These are phyloP conservation scores for Propithecus coquereli DNA, from an alignment of 2,113 vertebrate species.

Conservation along the genomic window DNA sequence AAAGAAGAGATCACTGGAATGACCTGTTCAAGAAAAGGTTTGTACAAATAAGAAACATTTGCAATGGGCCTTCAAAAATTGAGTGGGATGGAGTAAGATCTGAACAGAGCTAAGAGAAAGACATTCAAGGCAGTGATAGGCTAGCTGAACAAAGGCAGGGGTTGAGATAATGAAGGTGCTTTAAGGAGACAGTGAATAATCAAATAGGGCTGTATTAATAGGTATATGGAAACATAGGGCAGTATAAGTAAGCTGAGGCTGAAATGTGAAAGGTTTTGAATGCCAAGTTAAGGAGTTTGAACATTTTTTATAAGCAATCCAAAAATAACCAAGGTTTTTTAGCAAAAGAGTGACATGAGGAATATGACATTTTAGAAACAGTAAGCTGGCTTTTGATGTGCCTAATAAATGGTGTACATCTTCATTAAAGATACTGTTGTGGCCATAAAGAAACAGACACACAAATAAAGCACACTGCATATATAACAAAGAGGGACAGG, in stretches of 20 bases:
- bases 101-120: background rate
- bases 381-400: slow-evolving; percentile 20
- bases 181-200: background rate
- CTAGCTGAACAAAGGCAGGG: background rate
- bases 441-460: background rate
- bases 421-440: slow-evolving; percentile 37
- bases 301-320: slow-evolving; percentile 27
- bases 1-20: slow-evolving; percentile 3
- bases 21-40: background rate
- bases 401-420: slow-evolving; percentile 31
- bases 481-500: background rate
- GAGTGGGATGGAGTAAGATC: background rate
- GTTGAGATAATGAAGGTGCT: background rate
- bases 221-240: background rate
- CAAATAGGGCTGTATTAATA: background rate
- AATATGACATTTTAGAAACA: slow-evolving; percentile 47
- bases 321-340: slow-evolving; percentile 38
- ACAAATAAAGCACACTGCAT: background rate
- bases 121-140: background rate
- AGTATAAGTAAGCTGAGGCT: background rate
- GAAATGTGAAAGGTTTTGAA: slow-evolving; percentile 42
- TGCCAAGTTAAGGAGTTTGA: background rate
- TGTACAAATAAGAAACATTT: slow-evolving; percentile 12
- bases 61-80: background rate
- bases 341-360: slow-evolving; percentile 20